Evolutionary conservation across 2,113 vertebrate species (phyloP).

Genomic region (Tachuris rubrigastra): DNA sequence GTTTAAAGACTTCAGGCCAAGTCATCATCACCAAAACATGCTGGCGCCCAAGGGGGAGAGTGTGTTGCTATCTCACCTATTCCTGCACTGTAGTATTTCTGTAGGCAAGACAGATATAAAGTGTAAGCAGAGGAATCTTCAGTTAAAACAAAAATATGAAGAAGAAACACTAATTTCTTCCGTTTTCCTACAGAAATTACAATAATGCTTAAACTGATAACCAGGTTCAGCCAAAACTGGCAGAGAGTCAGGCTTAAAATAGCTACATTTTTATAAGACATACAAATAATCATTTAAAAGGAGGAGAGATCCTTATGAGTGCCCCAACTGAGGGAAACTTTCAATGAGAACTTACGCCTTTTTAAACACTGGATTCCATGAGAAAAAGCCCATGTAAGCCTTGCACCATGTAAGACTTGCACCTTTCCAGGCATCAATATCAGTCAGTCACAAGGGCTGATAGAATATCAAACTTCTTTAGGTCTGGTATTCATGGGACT

Average conservation of each 20-base stretch:
- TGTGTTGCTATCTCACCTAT: neutral
- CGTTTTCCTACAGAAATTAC: neutral
- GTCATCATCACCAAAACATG: neutral
- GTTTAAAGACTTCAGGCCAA: neutral
- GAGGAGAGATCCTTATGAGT: neutral
- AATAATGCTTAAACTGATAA: neutral
- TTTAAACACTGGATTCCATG: neutral
- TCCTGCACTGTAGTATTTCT: neutral
- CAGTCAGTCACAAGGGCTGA: neutral
- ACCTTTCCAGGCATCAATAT: neutral
- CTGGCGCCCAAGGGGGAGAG: neutral
- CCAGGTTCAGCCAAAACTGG: neutral
- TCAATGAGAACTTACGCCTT: neutral
- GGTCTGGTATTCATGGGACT: neutral
- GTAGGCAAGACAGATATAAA: neutral
- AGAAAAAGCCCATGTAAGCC: neutral
- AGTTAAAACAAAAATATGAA: neutral
- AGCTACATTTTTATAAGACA: neutral
- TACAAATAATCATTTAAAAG: neutral
- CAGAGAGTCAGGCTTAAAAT: neutral
- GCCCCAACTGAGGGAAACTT: neutral
- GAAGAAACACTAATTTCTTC: neutral
- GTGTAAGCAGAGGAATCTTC: neutral
- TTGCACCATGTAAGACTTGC: no score
- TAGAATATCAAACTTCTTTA: neutral